phyloP scores from a whole-genome alignment of 2,797 vertebrate genomes.

The Tinamus major region DNA sequence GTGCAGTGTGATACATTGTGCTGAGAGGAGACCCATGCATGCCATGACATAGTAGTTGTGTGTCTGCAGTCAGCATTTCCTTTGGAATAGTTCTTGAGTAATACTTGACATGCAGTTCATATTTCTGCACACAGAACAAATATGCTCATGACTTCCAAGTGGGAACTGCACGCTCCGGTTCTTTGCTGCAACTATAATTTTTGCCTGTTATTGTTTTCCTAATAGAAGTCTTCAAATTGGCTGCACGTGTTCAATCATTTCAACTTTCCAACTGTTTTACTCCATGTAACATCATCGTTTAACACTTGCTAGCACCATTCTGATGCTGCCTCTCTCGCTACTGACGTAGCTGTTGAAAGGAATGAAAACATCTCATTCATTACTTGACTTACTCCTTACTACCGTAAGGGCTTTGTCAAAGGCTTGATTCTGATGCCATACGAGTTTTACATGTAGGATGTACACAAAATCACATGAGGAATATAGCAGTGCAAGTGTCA shows the following conservation, averaged over 20 bases:
- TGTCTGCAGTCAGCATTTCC: not conserved
- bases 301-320: not conserved
- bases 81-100: not conserved
- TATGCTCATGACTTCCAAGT: not conserved
- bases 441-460: not conserved
- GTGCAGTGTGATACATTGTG: not conserved
- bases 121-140: not conserved
- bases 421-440: not conserved
- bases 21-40: not conserved
- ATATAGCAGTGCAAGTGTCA: not conserved
- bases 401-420: not conserved
- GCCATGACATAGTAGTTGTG: not conserved
- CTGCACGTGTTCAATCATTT: not conserved
- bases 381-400: not conserved
- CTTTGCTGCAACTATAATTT: not conserved
- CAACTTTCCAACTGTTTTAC: not conserved
- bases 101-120: not conserved
- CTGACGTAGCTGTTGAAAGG: not conserved
- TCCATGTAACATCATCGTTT: not conserved
- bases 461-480: not conserved
- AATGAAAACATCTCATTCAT: not conserved
- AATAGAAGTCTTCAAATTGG: not conserved
- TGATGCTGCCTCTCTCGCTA: rapidly evolving
- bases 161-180: not conserved
- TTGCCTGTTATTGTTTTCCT: conserved; percentile 1